Conservation (phyloP, 2,797 vertebrate species). For the Oreonectes daqikongensis region DNA sequence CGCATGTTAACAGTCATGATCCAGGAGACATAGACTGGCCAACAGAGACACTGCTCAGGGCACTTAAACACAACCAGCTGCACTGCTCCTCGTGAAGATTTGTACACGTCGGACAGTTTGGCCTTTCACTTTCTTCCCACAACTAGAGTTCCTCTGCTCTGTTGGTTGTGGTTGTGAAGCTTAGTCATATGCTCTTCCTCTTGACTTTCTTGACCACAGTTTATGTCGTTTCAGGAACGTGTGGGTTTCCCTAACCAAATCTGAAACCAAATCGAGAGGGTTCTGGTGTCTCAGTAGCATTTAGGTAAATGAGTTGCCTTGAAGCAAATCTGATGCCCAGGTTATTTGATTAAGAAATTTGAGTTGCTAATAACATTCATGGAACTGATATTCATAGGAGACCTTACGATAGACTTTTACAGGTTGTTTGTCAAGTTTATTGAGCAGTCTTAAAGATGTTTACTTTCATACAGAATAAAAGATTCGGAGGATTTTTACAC, state of each 20-base stretch:
- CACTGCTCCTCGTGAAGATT: background rate
- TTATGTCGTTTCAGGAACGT: background rate
- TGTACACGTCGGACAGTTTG: background rate
- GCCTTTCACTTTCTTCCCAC: background rate
- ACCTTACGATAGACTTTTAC: background rate
- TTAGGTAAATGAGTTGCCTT: constrained; percentile 26
- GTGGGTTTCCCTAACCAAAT: constrained; percentile 36
- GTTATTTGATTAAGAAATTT: background rate
- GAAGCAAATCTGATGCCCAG: constrained; percentile 3
- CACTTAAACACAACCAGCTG: constrained; percentile 48
- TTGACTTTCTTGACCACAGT: background rate
- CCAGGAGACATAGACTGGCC: constrained; percentile 29
- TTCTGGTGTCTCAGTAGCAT: constrained; percentile 22
- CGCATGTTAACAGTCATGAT: constrained; percentile 46
- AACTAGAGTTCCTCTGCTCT: background rate
- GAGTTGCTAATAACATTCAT: constrained; percentile 7
- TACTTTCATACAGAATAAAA: background rate
- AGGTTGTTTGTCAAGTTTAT: background rate
- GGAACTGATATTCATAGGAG: constrained; percentile 6
- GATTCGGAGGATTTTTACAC: background rate
- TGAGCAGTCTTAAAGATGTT: background rate
- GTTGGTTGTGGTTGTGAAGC: background rate
- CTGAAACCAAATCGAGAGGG: constrained; percentile 28
- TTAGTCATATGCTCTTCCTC: background rate
- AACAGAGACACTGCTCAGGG: constrained; percentile 25